Conservation (phyloP, 2,797 vertebrate species). For the Toxotes lorentzi region DNA sequence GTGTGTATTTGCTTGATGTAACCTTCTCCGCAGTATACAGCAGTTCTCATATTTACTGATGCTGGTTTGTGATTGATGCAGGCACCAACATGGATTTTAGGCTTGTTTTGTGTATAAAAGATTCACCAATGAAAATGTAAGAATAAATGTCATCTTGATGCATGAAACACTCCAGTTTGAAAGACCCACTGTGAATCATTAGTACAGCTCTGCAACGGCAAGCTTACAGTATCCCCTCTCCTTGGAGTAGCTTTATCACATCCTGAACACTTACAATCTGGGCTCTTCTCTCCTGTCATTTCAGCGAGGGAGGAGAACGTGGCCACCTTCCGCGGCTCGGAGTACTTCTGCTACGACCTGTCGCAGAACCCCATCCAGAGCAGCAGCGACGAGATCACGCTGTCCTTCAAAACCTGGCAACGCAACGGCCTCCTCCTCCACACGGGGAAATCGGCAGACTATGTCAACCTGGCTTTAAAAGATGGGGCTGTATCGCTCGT, state of each 20-base stretch:
- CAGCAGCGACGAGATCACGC: slow-evolving; percentile 98
- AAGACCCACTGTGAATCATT: background rate
- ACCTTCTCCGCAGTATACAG: slow-evolving; percentile 34
- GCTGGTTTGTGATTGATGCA: slow-evolving; percentile 45
- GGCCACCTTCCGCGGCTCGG: slow-evolving; percentile 97
- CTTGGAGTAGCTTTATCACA: background rate
- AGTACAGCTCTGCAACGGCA: background rate
- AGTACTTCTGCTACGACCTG: slow-evolving; percentile 98
- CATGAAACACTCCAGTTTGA: slow-evolving; percentile 1
- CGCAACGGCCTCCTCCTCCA: slow-evolving; percentile 98
- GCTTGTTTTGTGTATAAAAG: slow-evolving; percentile 36
- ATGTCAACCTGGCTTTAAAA: slow-evolving; percentile 98
- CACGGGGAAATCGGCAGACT: slow-evolving; percentile 98
- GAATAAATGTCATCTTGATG: slow-evolving; percentile 13
- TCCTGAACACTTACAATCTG: background rate
- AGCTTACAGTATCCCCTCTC: background rate
- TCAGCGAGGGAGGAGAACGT: slow-evolving; percentile 96
- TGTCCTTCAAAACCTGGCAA: slow-evolving; percentile 99
- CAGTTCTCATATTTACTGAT: slow-evolving; percentile 51
- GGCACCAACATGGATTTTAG: background rate
- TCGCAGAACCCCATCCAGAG: slow-evolving; percentile 99
- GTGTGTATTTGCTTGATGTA: slow-evolving; percentile 36
- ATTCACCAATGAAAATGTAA: slow-evolving; percentile 5
- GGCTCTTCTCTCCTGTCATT: slow-evolving; percentile 34
- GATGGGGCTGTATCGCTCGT: slow-evolving; percentile 96